phyloP scores from a whole-genome alignment of 2,113 vertebrate genomes.

The Oostethus manadensis region DNA sequence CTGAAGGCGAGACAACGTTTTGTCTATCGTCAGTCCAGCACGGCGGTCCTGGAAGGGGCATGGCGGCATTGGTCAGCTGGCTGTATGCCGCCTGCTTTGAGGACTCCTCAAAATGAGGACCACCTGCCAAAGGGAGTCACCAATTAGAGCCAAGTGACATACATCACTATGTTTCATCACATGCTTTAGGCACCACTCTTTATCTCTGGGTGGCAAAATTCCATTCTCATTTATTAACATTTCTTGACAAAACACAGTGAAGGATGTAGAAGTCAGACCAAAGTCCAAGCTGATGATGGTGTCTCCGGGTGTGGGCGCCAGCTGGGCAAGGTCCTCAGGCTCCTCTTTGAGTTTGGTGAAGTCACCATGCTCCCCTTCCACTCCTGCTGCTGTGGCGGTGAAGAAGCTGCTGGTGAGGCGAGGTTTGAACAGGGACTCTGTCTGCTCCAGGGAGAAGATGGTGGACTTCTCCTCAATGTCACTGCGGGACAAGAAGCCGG shows the following conservation, averaged over 20 bases:
- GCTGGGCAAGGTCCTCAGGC: constrained; percentile 88
- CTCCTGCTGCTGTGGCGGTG: constrained; percentile 25
- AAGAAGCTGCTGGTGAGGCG: constrained; percentile 78
- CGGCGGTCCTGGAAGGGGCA: constrained; percentile 68
- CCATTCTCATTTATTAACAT: not conserved
- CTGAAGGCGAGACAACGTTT: constrained; percentile 33
- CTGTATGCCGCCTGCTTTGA: constrained; percentile 65
- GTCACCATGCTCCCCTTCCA: constrained; percentile 68
- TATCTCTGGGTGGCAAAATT: too few species aligned
- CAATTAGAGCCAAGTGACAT: too few species aligned
- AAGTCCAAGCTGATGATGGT: constrained; percentile 88
- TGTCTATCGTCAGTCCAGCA: constrained; percentile 75
- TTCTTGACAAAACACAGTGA: not conserved
- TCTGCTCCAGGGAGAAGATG: constrained; percentile 95
- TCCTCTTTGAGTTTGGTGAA: constrained; percentile 94
- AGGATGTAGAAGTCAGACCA: constrained; percentile 58
- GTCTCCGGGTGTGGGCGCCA: constrained; percentile 90
- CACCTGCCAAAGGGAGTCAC: constrained; percentile 58
- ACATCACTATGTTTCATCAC: too few species aligned
- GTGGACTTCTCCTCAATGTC: constrained; percentile 88
- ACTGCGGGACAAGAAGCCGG: constrained; percentile 55
- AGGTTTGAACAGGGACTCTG: constrained; percentile 85
- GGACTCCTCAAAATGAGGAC: constrained; percentile 76
- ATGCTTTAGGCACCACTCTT: too few species aligned
- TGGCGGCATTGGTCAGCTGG: constrained; percentile 53